Base-by-base conservation (phyloP, 2,888 invertebrate genomes). In the Hecatera dysodea region DNA sequence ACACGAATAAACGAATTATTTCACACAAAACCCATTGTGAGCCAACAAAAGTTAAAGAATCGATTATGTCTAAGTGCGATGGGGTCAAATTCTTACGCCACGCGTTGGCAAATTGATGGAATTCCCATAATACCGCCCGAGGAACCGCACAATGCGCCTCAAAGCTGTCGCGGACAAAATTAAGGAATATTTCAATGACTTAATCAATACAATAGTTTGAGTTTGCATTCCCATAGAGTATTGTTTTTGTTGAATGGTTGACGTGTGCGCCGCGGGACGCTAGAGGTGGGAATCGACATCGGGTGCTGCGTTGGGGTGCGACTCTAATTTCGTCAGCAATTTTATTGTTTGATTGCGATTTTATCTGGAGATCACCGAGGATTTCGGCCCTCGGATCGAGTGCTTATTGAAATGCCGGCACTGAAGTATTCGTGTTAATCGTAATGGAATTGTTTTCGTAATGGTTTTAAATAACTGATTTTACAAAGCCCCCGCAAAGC, bases 341-440 rank as follows among this genome's bases (percentile, higher is more conserved):
- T 91, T 92, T 91, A 92, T 91, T 92, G 92, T 92, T 91, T 94
- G 94, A 95, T 95, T 93, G 94, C 93, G 95, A 95, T 95, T 94
- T 95, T 95, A 95, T 95, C 95, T 88, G 82, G 88, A 90, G 93
- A 92, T 92, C 92, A 90, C 83, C 87, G 88, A 92, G 94, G 93
- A 93, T 94, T 94, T 86, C 77, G 83, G 89, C 93, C 93, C 93
- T 91, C 91, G 53, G 33, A 63, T 74, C 65, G 60, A 86, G 83
- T 80, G 73, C 79, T 82, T 81, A 81, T 83, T 83, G 79, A 84
- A 86, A 87, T 86, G 79, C 78, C 81, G 61, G 57, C 67, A 76
- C 73, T 75, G 63, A 67, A 78, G 70, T 72, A 67, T 72, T 71
- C 75, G 61, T 76, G 72, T 80, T 83, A 79, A 81, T 83, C 79